These are phyloP conservation scores for Falco columbarius DNA, from an alignment of 2,797 vertebrate species.

Conservation along the genomic window DNA sequence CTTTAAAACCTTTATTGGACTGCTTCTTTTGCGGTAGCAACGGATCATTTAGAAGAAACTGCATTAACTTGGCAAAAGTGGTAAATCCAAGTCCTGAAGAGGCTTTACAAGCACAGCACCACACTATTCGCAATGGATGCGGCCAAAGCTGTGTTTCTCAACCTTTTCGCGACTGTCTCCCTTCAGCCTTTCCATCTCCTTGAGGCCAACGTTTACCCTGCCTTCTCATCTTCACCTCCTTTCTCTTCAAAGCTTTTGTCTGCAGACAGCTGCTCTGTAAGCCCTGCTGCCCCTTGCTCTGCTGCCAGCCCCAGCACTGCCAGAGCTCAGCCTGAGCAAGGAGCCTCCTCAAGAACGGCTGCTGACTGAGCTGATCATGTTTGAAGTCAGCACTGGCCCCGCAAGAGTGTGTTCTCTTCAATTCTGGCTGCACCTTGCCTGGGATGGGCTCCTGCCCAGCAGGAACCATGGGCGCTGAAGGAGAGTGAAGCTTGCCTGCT, in stretches of 20 bases:
- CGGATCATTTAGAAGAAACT: not conserved
- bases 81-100: not conserved
- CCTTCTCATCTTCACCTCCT: not conserved
- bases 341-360: not conserved
- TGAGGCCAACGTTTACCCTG: not conserved
- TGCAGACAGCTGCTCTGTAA: not conserved
- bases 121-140: accelerated
- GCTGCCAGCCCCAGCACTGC: not conserved
- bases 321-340: not conserved
- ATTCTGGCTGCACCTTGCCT: not conserved
- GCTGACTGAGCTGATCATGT: not conserved
- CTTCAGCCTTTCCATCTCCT: not conserved
- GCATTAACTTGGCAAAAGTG: not conserved
- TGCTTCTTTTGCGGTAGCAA: not conserved
- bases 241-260: not conserved
- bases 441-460: not conserved
- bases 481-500: not conserved
- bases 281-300: not conserved
- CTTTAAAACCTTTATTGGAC: not conserved
- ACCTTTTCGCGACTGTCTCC: not conserved
- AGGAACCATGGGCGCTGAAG: accelerated
- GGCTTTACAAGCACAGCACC: not conserved
- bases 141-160: not conserved
- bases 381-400: not conserved
- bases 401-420: accelerated